Percentiles rank a stretch among this genome's conserved stretches.
These are phyloP conservation scores for Ennomos quercinarius DNA, from an alignment of 2,888 invertebrate genomes.

Conservation along the genomic window DNA sequence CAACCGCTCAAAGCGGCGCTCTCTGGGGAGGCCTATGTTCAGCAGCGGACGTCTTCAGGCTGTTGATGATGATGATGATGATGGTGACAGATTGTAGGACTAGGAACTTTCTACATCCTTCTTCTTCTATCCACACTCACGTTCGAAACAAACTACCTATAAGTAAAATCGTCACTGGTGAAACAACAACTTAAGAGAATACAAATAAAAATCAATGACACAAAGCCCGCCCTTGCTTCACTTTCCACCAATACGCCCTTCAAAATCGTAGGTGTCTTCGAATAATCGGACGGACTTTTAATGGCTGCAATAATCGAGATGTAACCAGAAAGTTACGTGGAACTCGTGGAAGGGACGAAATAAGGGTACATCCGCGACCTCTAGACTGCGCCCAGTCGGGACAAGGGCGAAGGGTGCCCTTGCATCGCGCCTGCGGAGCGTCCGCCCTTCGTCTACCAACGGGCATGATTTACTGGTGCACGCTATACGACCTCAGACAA, in stretches of 20 bases:
- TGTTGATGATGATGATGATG: no score
- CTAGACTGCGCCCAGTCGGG: constrained; percentile 74
- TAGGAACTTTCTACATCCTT: no score
- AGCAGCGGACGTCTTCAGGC: no score
- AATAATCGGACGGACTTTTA: constrained; percentile 35
- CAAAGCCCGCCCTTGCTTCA: background rate
- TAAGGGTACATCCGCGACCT: constrained; percentile 79
- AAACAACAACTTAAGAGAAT: no score
- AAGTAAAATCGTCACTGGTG: no score
- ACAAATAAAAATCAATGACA: no score
- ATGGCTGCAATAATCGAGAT: constrained; percentile 36
- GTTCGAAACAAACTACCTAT: no score
- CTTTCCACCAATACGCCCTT: constrained; percentile 14
- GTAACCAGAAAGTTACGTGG: constrained; percentile 47
- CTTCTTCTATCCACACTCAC: no score
- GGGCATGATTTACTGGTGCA: constrained; percentile 40
- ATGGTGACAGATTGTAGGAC: no score
- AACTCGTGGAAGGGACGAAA: constrained; percentile 57
- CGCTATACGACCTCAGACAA: constrained; percentile 5
- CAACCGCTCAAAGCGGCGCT: no score
- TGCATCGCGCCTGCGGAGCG: constrained; percentile 61
- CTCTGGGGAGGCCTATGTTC: no score
- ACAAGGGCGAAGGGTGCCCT: constrained; percentile 75
- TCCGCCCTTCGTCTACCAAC: constrained; percentile 59
- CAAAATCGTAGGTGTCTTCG: constrained; percentile 27